A percentile compares a stretch with the other conserved stretches of the same genome.
These are phyloP conservation scores for Mactra quadrangularis DNA, from an alignment of 1,140 invertebrate genomes.

Conservation along the genomic window DNA sequence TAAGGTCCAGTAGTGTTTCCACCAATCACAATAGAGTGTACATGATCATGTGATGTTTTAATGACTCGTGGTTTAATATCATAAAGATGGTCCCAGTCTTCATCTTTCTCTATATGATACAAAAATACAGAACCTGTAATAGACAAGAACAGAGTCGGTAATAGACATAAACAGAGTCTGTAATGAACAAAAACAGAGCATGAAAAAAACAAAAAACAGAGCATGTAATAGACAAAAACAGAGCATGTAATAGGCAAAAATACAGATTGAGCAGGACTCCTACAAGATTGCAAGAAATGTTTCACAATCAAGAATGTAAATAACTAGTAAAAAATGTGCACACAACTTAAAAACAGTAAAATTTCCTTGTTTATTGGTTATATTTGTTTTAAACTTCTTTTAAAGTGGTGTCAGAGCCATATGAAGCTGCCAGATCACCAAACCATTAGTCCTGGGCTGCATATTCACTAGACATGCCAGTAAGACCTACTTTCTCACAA, in stretches of 20 bases:
- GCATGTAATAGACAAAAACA: neutral
- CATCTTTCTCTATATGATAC: neutral
- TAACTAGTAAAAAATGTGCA: too few relatives aligned
- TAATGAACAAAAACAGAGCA: too few relatives aligned
- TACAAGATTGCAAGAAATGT: too few relatives aligned
- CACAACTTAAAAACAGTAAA: too few relatives aligned
- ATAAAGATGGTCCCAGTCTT: conserved; percentile 34
- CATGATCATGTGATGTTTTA: conserved; percentile 30
- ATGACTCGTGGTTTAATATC: conserved; percentile 5
- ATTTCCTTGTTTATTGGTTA: too few relatives aligned
- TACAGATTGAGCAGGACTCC: neutral
- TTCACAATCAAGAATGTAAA: too few relatives aligned
- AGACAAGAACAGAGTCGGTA: neutral
- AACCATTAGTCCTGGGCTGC: too few relatives aligned
- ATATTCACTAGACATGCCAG: too few relatives aligned
- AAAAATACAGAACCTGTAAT: conserved; percentile 34
- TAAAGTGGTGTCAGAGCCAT: too few relatives aligned
- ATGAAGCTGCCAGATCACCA: too few relatives aligned
- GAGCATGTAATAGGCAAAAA: neutral
- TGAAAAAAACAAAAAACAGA: neutral
- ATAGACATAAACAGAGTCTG: neutral
- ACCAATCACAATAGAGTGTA: conserved; percentile 32
- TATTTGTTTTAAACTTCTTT: too few relatives aligned
- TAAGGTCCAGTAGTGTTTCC: conserved; percentile 36
- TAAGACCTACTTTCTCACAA: too few relatives aligned